Base-by-base conservation (phyloP, 2,797 vertebrate species). In the Ambastaia sidthimunki region DNA sequence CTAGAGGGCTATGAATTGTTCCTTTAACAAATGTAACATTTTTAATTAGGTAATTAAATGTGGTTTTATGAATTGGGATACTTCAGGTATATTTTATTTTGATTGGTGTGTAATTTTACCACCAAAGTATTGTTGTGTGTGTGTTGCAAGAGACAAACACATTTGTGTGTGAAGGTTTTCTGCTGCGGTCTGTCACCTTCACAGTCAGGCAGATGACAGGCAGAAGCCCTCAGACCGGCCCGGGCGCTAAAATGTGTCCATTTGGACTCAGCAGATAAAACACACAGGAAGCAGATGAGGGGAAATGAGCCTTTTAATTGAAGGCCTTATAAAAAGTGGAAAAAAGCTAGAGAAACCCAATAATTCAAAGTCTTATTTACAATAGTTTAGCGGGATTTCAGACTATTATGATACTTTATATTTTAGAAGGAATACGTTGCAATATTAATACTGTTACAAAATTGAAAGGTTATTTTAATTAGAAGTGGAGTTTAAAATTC, bases 271-370 rank as follows among this genome's bases (percentile, higher is more conserved):
- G 85, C 86, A 83, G 82, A 88, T 90, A 82, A 85, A 88, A 90
- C 60, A 9, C 31, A 41, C 50, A 37, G 79, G 83, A 89, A 90
- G 87, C 90, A 91, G 90, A 89, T 87, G 89, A 91, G 84, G 85
- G 89, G 86, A 92, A 92, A 93, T 92, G 91, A 92, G 88, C 70
- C 92, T 87, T 92, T 93, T 91, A 92, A 93, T 92, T 86, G 86
- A 70, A 80, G 84, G 73, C 60, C 88, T 90, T 88, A 91, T 89
- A 91, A 89, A 89, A 85, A 85, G 84, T 71, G 54, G 7, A 60
- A 62, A 60, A 62, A 11, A 5, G n/a, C 10, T 3, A 63, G 63
- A 57, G 55, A 80, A 83, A 81, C 2, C 2, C 55, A 31, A 34
- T 69, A 69, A 50, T 55, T 80, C 69, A 60, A 62, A 71, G 74